Evolutionary conservation across 2,888 invertebrate species (phyloP), one percentile per base, ranked within the genome.

Genomic region (Orchesella flavescens): DNA sequence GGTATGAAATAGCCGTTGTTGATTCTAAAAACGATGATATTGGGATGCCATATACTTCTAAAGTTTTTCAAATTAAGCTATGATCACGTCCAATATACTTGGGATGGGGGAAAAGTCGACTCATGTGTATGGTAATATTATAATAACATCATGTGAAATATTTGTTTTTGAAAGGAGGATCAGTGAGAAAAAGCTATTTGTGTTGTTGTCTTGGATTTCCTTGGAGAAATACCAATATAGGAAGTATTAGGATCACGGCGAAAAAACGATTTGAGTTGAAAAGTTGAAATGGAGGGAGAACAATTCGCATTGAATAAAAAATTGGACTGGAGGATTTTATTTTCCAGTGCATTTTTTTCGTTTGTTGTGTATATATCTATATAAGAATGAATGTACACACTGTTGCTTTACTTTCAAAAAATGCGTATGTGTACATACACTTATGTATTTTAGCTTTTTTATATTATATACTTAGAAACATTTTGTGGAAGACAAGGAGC

Each of bases 141-240:
- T 34, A 34, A 34, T 34, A 34, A 34, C 34, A 34, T 34, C 61
- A 61, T 61, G n/a, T 55, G n/a, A 65, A 65, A 65, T 43, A 61
- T 61, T 61, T 24, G 24, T 24, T 61, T 61, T 61, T 61, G 15
- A 61, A 24, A 61, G 34, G 61, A 61, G 61, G 61, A 61, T 61
- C 61, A 61, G 49, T 15, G n/a, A 10, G 49, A 10, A n/a, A 49
- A 49, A 15, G 49, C 49, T 12, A 49, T n/a, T 15, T n/a, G n/a
- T n/a, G 49, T 34, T 49, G 15, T 49, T 49, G n/a, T 49, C 3
- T 49, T 49, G 12, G 3, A 2, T 10, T 2, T 59, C 59, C 59
- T 59, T 59, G 59, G 59, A 59, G 59, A 59, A 49, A 49, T 49
- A 49, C n/a, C 49, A n/a, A 49, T 49, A 19, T 59, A 59, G 17